A percentile compares a stretch with the other conserved stretches of the same genome.
These are phyloP conservation scores for Dromas ardeola DNA, from an alignment of 2,113 vertebrate species.

Conservation along the genomic window DNA sequence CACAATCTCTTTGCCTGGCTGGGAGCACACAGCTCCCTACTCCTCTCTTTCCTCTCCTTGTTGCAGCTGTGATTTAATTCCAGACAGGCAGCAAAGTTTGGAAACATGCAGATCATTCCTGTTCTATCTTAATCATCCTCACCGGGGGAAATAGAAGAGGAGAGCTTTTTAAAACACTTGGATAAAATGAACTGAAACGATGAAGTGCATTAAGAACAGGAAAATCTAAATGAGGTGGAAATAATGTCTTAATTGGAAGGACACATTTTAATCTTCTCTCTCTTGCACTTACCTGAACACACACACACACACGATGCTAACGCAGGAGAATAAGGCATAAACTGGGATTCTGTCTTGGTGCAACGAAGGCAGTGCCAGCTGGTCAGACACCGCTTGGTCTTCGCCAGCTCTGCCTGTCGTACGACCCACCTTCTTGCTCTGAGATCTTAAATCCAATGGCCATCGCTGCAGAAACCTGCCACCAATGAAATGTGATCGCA, in stretches of 20 bases:
- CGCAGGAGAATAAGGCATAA: not conserved
- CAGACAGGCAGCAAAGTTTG: constrained; percentile 58
- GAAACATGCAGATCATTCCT: constrained; percentile 51
- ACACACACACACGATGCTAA: not conserved
- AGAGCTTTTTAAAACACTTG: constrained; percentile 40
- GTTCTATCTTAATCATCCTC: constrained; percentile 50
- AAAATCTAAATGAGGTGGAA: constrained; percentile 66
- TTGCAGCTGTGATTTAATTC: constrained; percentile 35
- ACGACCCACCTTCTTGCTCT: too few species aligned
- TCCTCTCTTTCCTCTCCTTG: not conserved
- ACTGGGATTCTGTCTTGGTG: not conserved
- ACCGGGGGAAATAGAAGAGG: constrained; percentile 45
- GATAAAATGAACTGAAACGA: constrained; percentile 38
- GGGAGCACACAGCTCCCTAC: not conserved
- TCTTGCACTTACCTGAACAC: not conserved
- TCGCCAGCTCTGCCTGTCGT: fast-evolving
- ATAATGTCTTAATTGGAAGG: constrained; percentile 58
- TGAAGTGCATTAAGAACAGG: constrained; percentile 46
- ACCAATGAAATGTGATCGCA: fast-evolving
- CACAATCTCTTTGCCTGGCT: not conserved
- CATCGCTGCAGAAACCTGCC: not conserved
- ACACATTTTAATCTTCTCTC: constrained; percentile 56
- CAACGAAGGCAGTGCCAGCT: not conserved
- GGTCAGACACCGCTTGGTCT: fast-evolving
- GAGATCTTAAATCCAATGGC: not conserved